Percentiles rank a stretch among this genome's conserved stretches.
Evolutionary conservation across 2,888 invertebrate species (phyloP).

Genomic region (Imbricaverruca yamaguchii): DNA sequence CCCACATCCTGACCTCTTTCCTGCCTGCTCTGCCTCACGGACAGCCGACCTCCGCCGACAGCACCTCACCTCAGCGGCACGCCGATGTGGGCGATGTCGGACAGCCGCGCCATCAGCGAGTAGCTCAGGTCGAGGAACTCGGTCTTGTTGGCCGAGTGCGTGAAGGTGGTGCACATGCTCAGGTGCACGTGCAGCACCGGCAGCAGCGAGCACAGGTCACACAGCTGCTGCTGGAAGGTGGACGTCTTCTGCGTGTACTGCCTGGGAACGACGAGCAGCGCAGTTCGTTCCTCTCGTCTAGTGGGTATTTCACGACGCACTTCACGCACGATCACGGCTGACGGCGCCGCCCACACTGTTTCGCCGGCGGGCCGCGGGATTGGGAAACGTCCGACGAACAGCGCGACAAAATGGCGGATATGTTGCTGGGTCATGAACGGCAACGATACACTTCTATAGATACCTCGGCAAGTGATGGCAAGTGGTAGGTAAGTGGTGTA

Average conservation of each 20-base stretch:
- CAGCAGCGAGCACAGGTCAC: conserved; percentile 53
- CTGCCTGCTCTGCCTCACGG: too few species aligned
- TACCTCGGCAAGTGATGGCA: too few species aligned
- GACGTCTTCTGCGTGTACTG: conserved; percentile 49
- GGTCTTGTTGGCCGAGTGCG: conserved; percentile 61
- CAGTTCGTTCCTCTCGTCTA: too few species aligned
- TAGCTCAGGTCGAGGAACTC: conserved; percentile 64
- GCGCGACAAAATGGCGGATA: background rate
- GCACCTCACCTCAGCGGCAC: conserved; percentile 50
- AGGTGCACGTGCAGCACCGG: conserved; percentile 62
- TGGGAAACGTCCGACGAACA: conserved; percentile 31
- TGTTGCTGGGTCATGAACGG: too few species aligned
- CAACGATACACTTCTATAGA: too few species aligned
- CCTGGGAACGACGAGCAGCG: conserved; percentile 34
- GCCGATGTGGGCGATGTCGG: conserved; percentile 56
- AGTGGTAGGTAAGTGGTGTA: too few species aligned
- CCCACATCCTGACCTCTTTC: too few species aligned
- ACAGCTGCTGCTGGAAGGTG: conserved; percentile 49
- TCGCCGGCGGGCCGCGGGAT: too few species aligned
- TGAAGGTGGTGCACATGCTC: conserved; percentile 61
- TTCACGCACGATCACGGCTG: too few species aligned
- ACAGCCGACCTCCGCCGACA: background rate
- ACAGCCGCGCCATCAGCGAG: conserved; percentile 57
- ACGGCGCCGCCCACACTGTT: too few species aligned
- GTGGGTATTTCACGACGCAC: too few species aligned